Evolutionary conservation across 2,113 vertebrate species (phyloP).

Genomic region (Monopterus albus): DNA sequence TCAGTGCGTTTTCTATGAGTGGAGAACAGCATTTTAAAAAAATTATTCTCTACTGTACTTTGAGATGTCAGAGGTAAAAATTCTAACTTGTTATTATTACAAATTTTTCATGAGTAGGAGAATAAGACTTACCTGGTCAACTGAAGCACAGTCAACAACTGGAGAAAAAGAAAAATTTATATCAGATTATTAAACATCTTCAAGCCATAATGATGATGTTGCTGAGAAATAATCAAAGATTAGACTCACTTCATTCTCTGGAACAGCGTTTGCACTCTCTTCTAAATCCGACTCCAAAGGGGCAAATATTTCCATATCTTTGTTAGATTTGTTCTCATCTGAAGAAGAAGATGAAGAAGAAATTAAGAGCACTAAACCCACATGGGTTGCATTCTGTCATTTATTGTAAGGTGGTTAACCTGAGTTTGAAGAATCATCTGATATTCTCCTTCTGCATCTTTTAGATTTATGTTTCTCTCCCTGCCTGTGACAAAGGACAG

Average conservation of each 20-base stretch:
- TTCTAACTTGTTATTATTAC: too few relatives aligned
- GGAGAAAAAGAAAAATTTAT: not conserved
- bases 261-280: conserved; percentile 5
- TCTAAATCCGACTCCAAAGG: conserved; percentile 68
- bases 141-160: not conserved
- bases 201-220: not conserved
- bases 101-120: too few relatives aligned
- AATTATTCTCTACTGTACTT: not conserved
- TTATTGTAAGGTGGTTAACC: conserved; percentile 17
- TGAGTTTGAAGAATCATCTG: conserved; percentile 30
- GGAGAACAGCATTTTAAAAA: not conserved
- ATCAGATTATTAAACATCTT: conserved; percentile 1
- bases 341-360: not conserved
- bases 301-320: not conserved
- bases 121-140: conserved; percentile 31
- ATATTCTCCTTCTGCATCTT: rapidly evolving
- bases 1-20: conserved; percentile 1
- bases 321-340: not conserved
- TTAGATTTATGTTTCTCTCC: not conserved
- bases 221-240: not conserved
- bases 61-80: too few relatives aligned
- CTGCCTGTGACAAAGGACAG: conserved; percentile 24
- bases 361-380: not conserved
- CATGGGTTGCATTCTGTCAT: not conserved
- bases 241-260: conserved; percentile 30